Conservation (phyloP, 2,888 invertebrate species). For the Flexamia atlantica region DNA sequence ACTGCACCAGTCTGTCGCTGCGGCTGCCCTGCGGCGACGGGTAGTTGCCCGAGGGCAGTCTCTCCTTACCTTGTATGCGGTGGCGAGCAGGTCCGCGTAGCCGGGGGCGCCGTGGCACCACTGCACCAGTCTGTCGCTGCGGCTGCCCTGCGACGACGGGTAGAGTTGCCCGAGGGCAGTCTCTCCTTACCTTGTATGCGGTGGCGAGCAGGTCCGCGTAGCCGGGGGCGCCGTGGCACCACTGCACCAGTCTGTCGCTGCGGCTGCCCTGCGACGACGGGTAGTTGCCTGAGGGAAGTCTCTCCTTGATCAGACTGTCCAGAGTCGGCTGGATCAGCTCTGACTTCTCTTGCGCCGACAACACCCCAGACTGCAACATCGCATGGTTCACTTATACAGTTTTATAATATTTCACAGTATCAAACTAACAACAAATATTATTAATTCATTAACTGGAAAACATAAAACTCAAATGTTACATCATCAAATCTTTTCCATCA, state of each 20-base stretch:
- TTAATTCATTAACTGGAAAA: too few relatives aligned
- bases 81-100: conserved; percentile 83
- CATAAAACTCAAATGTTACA: too few relatives aligned
- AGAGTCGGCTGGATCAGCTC: conserved; percentile 81
- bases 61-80: conserved; percentile 82
- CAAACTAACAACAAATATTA: too few relatives aligned
- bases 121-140: conserved; percentile 87
- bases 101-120: conserved; percentile 98
- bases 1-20: conserved; percentile 89
- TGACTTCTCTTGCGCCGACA: conserved; percentile 73
- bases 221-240: conserved; percentile 97
- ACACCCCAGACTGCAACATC: conserved; percentile 37
- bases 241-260: conserved; percentile 89
- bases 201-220: conserved; percentile 84
- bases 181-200: conserved; percentile 82
- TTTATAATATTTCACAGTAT: too few relatives aligned
- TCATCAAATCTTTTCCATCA: too few relatives aligned
- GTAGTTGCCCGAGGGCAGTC: conserved; percentile 83
- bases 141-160: conserved; percentile 80
- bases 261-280: conserved; percentile 85
- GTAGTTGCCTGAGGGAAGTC: conserved; percentile 83
- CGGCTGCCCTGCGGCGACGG: conserved; percentile 85
- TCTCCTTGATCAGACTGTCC: conserved; percentile 79
- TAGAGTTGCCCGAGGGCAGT: conserved; percentile 83
- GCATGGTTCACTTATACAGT: too few relatives aligned